Evolutionary conservation across 2,797 vertebrate genomes (phyloP), one percentile per base, ranked within the genome.

Genomic region (Mus caroli): DNA sequence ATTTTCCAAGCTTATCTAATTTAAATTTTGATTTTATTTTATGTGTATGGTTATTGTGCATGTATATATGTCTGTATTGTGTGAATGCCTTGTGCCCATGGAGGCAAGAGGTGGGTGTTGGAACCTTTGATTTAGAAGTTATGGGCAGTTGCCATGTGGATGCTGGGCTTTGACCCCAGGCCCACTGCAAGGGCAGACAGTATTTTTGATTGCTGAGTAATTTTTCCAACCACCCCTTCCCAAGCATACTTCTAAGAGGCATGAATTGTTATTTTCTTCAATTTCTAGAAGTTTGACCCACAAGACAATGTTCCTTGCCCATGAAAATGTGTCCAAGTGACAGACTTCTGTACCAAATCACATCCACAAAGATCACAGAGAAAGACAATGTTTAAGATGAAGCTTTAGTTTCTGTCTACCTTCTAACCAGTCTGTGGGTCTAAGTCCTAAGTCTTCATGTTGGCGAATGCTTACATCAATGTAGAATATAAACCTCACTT

Each of bases 251-350:
- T 95, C 82, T 71, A 62, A 85, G 64, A 91, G 40, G 67, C 24
- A 43, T 56, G 43, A 62, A 79, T 26, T 90, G 76, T 60, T 95
- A 77, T 40, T n/a, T 95, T 84, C 67, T 94, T 58, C 15, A 67
- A 6, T 40, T 83, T 64, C 28, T n/a, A 77, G 62, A 80, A 15
- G 52, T 50, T 11, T 54, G 83, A 52, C 13, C 86, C 26, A 12
- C 67, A 40, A 64, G 75, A 73, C 69, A 64, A 34, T n/a, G 14
- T 96, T 94, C 40, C 4, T 6, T 94, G 19, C 14, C 40, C 31
- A 60, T 7, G 37, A 82, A 90, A 43, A 79, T 78, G 26, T 92
- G 94, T 90, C 37, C 92, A 50, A 76, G 4, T 64, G 80, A 50
- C 6, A 54, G 43, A 50, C 3, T 60, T 90, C 75, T 60, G 46